Base-by-base conservation (phyloP, 2,797 vertebrate genomes). In the Hirundo rustica region DNA sequence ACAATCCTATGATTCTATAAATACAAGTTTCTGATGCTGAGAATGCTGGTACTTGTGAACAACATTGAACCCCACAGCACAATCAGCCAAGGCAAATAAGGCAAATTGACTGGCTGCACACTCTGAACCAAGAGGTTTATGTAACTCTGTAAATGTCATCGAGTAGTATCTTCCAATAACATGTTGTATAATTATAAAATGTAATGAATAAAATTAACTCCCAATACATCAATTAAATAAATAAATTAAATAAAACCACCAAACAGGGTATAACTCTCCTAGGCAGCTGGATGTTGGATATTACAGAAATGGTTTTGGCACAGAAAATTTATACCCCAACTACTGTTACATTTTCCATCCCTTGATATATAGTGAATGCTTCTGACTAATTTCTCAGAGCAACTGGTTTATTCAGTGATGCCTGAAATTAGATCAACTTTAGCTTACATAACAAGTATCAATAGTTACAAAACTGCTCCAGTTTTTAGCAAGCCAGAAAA, bases 381-480 rank as follows among this genome's bases (percentile, higher is more conserved):
- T 55, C 50, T 54, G 27, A 66, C 47, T 74, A 55, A 89, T 70
- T 85, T 85, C 58, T 81, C 65, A 62, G 42, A 85, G 66, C 29
- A 82, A 93, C 45, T 53, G 29, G 29, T 81, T 76, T 86, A 84
- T 42, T 53, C 55, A 4, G 64, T 53, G 88, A 86, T 76, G 85
- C 85, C 34, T 93, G 77, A 93, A 93, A 94, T 93, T 38, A 93
- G 22, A 92, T 84, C 60, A 81, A 20, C 89, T 89, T 73, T 64
- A 50, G 53, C 53, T 92, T 88, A 84, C 10, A 9, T 84, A 95
- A 88, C 51, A 86, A 73, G 10, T 78, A 89, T 67, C 83, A 81
- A 84, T 73, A 91, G 79, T 79, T 93, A 92, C 2, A 88, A 86
- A 92, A 92, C 64, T 12, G 60, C 51, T 90, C 55, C 30, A 29